Conservation (phyloP, 2,888 invertebrate genomes). For the Frankliniella fusca region DNA sequence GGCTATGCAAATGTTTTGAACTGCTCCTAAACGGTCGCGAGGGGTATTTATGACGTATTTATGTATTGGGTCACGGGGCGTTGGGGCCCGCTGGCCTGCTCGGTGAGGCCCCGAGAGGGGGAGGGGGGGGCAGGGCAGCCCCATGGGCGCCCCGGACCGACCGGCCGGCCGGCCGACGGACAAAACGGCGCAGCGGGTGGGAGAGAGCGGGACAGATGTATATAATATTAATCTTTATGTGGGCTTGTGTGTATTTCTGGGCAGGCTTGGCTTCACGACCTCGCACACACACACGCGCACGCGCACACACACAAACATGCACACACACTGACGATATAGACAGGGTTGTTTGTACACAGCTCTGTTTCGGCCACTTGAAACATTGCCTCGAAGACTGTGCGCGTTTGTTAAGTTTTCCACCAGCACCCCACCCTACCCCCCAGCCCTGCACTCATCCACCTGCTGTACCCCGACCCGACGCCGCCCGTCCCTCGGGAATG, state of each 20-base stretch:
- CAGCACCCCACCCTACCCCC: not conserved
- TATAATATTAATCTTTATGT: slow-evolving; percentile 25
- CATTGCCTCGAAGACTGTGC: slow-evolving; percentile 15
- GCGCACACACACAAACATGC: not conserved
- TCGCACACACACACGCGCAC: not conserved
- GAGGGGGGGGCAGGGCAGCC: not conserved
- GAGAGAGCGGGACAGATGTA: slow-evolving; percentile 18
- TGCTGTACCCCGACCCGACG: too few relatives aligned
- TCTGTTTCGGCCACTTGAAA: slow-evolving; percentile 19
- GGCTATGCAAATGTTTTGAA: slow-evolving; percentile 1
- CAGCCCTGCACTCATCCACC: too few relatives aligned
- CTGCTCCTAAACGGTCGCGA: not conserved
- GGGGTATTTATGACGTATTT: slow-evolving; percentile 23
- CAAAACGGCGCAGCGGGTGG: slow-evolving; percentile 21
- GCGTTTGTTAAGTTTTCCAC: not conserved
- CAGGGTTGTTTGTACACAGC: slow-evolving; percentile 26
- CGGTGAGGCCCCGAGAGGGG: not conserved
- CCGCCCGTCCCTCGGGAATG: too few relatives aligned
- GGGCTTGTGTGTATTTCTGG: slow-evolving; percentile 24
- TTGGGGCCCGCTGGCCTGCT: not conserved
- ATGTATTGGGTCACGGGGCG: slow-evolving; percentile 4
- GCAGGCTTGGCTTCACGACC: slow-evolving; percentile 18
- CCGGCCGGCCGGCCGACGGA: not conserved
- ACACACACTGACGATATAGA: not conserved
- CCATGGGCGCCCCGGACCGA: not conserved